These are phyloP conservation scores for Liolophura sinensis DNA, from an alignment of 1,140 invertebrate genomes.

Conservation along the genomic window DNA sequence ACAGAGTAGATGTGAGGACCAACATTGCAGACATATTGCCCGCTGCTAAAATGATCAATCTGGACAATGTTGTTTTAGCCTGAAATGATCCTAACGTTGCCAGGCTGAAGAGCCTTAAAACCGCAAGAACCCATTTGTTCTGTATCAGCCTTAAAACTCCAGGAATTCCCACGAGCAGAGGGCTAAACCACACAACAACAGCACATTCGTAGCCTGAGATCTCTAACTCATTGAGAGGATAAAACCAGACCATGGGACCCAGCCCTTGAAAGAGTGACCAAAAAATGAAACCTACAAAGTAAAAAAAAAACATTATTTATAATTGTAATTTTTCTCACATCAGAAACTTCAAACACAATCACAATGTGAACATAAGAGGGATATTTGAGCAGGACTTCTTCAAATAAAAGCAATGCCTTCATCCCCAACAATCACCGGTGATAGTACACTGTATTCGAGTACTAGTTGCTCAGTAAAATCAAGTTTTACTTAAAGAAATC, in stretches of 20 bases:
- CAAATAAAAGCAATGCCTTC: too few relatives aligned
- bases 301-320: too few relatives aligned
- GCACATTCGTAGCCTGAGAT: slow-evolving; percentile 59
- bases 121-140: slow-evolving; percentile 32
- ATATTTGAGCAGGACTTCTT: too few relatives aligned
- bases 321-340: too few relatives aligned
- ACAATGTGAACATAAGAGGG: too few relatives aligned
- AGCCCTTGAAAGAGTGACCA: slow-evolving; percentile 58
- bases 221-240: slow-evolving; percentile 57
- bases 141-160: slow-evolving; percentile 33
- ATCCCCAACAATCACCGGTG: too few relatives aligned
- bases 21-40: slow-evolving; percentile 47
- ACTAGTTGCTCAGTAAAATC: too few relatives aligned
- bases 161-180: slow-evolving; percentile 41
- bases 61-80: slow-evolving; percentile 41
- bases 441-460: too few relatives aligned
- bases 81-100: slow-evolving; percentile 51
- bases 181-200: slow-evolving; percentile 46
- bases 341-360: too few relatives aligned
- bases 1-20: slow-evolving; percentile 45
- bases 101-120: slow-evolving; percentile 41
- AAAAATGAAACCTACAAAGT: slow-evolving; percentile 53
- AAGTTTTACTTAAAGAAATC: too few relatives aligned
- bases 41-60: slow-evolving; percentile 44
- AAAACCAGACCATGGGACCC: slow-evolving; percentile 60